Conservation (phyloP, 2,113 vertebrate genomes). For the Cavia aperea region DNA sequence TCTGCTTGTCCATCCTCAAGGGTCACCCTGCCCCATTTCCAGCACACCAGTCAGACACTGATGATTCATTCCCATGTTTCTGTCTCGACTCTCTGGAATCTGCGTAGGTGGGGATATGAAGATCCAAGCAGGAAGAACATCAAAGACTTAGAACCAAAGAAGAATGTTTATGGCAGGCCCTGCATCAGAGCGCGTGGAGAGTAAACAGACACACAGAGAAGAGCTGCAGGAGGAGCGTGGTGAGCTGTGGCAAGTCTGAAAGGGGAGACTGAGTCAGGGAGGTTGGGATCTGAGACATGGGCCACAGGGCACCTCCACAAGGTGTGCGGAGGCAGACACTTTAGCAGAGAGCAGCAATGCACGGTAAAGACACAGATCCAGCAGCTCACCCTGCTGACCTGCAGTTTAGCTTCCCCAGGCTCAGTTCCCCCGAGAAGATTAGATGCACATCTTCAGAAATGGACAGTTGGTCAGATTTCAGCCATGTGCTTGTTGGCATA, state of each 20-base stretch:
- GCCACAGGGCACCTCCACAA: not conserved
- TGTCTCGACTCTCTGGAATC: not conserved
- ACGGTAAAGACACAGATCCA: not conserved
- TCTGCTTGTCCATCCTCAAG: rapidly evolving
- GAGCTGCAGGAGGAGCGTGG: not conserved
- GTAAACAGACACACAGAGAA: not conserved
- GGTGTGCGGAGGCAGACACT: not conserved
- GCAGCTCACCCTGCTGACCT: rapidly evolving
- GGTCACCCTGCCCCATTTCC: not conserved
- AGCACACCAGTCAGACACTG: not conserved
- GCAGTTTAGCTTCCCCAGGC: not conserved
- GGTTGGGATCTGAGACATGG: too few species aligned
- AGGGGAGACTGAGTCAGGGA: not conserved
- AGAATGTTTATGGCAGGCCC: not conserved
- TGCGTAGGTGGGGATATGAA: not conserved
- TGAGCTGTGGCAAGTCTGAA: not conserved
- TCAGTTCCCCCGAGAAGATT: not conserved
- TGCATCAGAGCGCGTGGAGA: not conserved
- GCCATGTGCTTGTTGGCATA: not conserved
- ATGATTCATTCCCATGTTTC: not conserved
- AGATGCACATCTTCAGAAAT: not conserved
- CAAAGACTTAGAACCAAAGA: not conserved
- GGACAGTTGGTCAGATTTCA: not conserved
- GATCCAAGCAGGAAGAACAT: not conserved
- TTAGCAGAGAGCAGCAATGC: not conserved